Conservation (phyloP, 2,797 vertebrate species). For the Lithobates pipiens region DNA sequence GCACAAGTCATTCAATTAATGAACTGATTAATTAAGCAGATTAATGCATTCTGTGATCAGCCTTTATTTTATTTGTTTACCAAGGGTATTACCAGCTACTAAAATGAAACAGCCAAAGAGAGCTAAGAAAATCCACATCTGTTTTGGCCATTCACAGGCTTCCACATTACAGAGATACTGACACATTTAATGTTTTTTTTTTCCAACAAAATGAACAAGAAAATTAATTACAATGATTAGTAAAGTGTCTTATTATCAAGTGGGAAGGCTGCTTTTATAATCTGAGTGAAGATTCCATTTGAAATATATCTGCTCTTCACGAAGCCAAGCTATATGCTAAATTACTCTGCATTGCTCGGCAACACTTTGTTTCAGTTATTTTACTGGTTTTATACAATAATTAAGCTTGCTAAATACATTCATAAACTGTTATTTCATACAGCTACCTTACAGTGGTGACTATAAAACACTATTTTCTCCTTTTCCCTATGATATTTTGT, state of each 20-base stretch:
- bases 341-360: background rate
- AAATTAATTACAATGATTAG: constrained; percentile 1
- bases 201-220: background rate
- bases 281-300: background rate
- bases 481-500: constrained; percentile 5
- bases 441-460: background rate
- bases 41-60: background rate
- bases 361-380: background rate
- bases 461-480: background rate
- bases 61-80: background rate
- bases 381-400: background rate
- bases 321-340: background rate
- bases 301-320: background rate
- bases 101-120: background rate
- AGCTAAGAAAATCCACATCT: background rate
- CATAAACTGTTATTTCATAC: background rate
- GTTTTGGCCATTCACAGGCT: background rate
- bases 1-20: background rate
- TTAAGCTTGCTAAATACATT: background rate
- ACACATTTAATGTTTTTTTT: background rate
- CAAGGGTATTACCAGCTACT: background rate
- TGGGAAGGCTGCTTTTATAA: background rate
- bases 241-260: background rate
- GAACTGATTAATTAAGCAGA: background rate
- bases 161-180: background rate